Evolutionary conservation across 1,140 invertebrate species (phyloP).

Genomic region (Saxidomus purpurata): DNA sequence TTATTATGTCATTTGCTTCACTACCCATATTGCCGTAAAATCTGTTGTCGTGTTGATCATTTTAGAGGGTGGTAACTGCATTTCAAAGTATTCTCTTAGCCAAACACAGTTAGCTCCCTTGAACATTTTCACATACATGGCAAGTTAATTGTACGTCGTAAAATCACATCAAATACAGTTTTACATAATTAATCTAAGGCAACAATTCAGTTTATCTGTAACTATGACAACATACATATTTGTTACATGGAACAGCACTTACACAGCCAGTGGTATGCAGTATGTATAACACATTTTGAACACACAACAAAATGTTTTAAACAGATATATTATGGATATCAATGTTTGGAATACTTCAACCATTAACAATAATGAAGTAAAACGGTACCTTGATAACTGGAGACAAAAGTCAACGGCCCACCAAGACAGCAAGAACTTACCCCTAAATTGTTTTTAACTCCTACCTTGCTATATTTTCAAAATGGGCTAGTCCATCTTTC

Average conservation of each 20-base stretch:
- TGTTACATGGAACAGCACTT: neutral
- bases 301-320: neutral
- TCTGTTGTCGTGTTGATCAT: too few species aligned
- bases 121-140: neutral
- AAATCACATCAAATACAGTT: neutral
- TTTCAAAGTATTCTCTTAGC: neutral
- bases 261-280: too few species aligned
- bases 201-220: neutral
- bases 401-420: neutral
- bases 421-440: too few species aligned
- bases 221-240: neutral
- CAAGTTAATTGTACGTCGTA: neutral
- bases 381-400: neutral
- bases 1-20: too few species aligned
- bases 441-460: too few species aligned
- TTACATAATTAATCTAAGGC: conserved; percentile 24
- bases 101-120: neutral
- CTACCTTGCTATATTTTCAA: too few species aligned
- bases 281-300: neutral
- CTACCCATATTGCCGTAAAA: too few species aligned
- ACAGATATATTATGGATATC: neutral
- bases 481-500: too few species aligned
- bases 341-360: neutral
- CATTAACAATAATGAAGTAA: neutral
- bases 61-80: neutral